A percentile compares a stretch with the other conserved stretches of the same genome.
phyloP scores from a whole-genome alignment of 2,113 vertebrate species.

The Coreoperca whiteheadi region DNA sequence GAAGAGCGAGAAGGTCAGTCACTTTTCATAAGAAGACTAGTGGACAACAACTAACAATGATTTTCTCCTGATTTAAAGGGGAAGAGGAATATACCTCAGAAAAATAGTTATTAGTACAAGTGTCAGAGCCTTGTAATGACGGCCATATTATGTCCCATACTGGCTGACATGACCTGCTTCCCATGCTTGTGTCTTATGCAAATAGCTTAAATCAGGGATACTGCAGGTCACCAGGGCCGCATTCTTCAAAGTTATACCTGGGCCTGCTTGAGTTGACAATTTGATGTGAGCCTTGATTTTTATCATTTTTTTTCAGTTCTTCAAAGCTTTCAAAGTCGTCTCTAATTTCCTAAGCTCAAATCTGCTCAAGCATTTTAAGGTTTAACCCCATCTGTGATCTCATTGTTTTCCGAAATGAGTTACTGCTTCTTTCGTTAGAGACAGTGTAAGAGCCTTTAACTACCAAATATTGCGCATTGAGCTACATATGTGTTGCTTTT shows the following conservation, averaged over 20 bases:
- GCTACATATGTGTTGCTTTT: background rate
- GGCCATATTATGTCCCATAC: background rate
- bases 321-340: background rate
- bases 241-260: constrained; percentile 21
- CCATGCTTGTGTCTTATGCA: constrained; percentile 34
- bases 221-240: constrained; percentile 9
- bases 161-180: constrained; percentile 7
- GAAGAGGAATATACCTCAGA: background rate
- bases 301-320: constrained; percentile 7
- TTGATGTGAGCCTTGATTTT: background rate
- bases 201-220: constrained; percentile 28
- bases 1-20: constrained; percentile 90
- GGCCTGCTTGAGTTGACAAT: background rate
- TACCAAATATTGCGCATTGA: background rate
- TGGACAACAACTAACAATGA: background rate
- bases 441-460: background rate
- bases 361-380: background rate
- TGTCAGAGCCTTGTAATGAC: background rate
- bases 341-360: background rate
- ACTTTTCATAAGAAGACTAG: background rate
- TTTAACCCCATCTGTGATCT: background rate
- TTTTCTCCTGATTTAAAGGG: background rate
- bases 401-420: background rate
- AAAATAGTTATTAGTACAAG: background rate
- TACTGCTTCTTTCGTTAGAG: background rate